Percentiles rank a stretch among this genome's conserved stretches.
Evolutionary conservation across 2,888 invertebrate genomes (phyloP).

Genomic region (Chrysolina oricalcia): DNA sequence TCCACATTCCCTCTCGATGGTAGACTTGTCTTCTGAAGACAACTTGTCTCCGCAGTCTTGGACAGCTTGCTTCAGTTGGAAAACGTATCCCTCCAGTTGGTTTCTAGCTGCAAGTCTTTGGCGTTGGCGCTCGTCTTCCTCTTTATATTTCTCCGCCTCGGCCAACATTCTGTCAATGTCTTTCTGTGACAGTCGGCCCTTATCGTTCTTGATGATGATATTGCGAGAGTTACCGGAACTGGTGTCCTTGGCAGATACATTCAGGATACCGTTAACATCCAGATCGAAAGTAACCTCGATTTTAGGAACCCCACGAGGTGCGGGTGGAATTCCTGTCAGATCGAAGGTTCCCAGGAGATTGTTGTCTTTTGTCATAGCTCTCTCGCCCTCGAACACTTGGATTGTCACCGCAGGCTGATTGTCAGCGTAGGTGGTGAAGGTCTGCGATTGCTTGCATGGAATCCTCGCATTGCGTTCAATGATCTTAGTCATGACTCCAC

Average conservation of each 20-base stretch:
- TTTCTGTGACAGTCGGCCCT: slow-evolving; percentile 84
- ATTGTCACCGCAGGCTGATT: slow-evolving; percentile 79
- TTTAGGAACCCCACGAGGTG: slow-evolving; percentile 81
- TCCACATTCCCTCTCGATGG: slow-evolving; percentile 74
- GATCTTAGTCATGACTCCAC: slow-evolving; percentile 82
- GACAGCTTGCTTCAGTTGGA: slow-evolving; percentile 80
- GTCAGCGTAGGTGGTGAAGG: slow-evolving; percentile 79
- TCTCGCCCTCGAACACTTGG: slow-evolving; percentile 80
- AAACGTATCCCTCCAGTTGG: slow-evolving; percentile 81
- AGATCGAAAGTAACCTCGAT: slow-evolving; percentile 83
- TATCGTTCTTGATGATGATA: slow-evolving; percentile 89
- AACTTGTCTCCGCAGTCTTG: slow-evolving; percentile 79
- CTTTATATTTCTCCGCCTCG: slow-evolving; percentile 83
- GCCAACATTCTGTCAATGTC: slow-evolving; percentile 87
- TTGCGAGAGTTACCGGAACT: slow-evolving; percentile 80
- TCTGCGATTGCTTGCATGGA: slow-evolving; percentile 74
- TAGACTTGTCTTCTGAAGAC: slow-evolving; percentile 78
- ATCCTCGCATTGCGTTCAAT: slow-evolving; percentile 75
- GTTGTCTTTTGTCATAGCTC: slow-evolving; percentile 88
- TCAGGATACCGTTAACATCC: slow-evolving; percentile 83
- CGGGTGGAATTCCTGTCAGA: slow-evolving; percentile 80
- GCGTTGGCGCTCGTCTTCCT: slow-evolving; percentile 81
- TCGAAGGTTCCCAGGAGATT: slow-evolving; percentile 80
- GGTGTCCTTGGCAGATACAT: slow-evolving; percentile 76
- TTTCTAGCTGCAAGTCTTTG: slow-evolving; percentile 81